A percentile compares a stretch with the other conserved stretches of the same genome.
Conservation (phyloP, 2,888 invertebrate species). For the Diaperis boleti region DNA sequence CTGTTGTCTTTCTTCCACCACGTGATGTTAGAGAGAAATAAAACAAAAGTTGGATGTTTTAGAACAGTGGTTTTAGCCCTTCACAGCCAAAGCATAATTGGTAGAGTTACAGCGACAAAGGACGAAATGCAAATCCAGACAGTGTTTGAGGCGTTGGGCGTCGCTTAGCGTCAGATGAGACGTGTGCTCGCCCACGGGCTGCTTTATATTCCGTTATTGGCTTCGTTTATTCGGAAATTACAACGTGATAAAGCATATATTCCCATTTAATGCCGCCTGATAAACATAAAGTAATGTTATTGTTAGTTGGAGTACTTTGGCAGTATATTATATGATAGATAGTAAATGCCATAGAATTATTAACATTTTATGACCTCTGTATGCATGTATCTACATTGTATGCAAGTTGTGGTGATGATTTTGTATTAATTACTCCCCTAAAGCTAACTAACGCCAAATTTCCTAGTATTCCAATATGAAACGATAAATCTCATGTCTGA, state of each 20-base stretch:
- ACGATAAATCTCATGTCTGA: too few species aligned
- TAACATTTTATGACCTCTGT: background rate
- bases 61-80: slow-evolving; percentile 20
- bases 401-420: too few species aligned
- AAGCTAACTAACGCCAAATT: too few species aligned
- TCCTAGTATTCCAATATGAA: too few species aligned
- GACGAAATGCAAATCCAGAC: slow-evolving; percentile 55
- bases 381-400: background rate
- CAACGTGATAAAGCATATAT: slow-evolving; percentile 55
- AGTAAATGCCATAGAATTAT: background rate
- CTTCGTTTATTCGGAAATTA: slow-evolving; percentile 62
- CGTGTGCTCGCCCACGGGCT: slow-evolving; percentile 55
- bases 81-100: slow-evolving; percentile 53
- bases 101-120: slow-evolving; percentile 56
- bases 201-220: slow-evolving; percentile 58
- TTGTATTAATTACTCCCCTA: too few species aligned
- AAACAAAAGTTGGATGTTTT: slow-evolving; percentile 8
- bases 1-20: slow-evolving; percentile 10
- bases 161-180: slow-evolving; percentile 52
- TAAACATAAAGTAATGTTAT: slow-evolving; percentile 17
- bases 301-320: background rate
- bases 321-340: background rate
- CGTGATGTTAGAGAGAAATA: slow-evolving; percentile 15
- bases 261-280: slow-evolving; percentile 26
- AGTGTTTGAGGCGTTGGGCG: slow-evolving; percentile 48